phyloP scores from a whole-genome alignment of 2,888 invertebrate species.

The Microctonus hyperodae region DNA sequence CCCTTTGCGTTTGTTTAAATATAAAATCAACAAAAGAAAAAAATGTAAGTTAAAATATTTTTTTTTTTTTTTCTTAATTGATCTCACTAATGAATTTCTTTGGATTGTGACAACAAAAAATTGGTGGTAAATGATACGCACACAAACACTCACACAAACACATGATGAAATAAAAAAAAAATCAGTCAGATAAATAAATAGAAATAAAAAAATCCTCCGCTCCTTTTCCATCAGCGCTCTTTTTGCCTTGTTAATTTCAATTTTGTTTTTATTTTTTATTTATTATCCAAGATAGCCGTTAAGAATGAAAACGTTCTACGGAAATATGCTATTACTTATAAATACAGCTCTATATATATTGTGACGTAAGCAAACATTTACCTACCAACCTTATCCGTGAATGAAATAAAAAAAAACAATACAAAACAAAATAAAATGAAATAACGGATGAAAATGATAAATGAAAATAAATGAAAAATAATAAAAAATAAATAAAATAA shows the following conservation, averaged over 20 bases:
- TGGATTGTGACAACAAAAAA: neutral
- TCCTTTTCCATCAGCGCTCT: slow-evolving; percentile 20
- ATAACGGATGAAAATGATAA: neutral
- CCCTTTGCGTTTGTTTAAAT: neutral
- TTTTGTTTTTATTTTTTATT: slow-evolving; percentile 51
- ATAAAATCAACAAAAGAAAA: slow-evolving; percentile 4
- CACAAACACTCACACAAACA: neutral
- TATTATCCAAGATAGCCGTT: slow-evolving; percentile 60
- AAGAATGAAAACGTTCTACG: slow-evolving; percentile 61
- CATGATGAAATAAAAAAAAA: no score
- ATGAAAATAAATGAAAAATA: slow-evolving; percentile 8
- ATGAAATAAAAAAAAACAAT: slow-evolving; percentile 26
- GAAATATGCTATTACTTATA: slow-evolving; percentile 62
- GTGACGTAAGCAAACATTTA: slow-evolving; percentile 52
- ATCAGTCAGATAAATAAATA: neutral
- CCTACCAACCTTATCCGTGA: slow-evolving; percentile 46
- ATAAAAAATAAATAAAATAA: neutral
- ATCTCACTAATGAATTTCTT: neutral
- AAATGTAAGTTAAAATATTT: slow-evolving; percentile 15
- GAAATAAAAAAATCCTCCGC: slow-evolving; percentile 4
- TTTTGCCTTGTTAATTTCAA: slow-evolving; percentile 4
- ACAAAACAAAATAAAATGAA: neutral
- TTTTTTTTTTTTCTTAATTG: neutral
- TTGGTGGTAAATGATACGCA: slow-evolving; percentile 9
- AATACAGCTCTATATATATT: slow-evolving; percentile 61